Conservation (phyloP, 2,888 invertebrate species). For the Andrena camellia region DNA sequence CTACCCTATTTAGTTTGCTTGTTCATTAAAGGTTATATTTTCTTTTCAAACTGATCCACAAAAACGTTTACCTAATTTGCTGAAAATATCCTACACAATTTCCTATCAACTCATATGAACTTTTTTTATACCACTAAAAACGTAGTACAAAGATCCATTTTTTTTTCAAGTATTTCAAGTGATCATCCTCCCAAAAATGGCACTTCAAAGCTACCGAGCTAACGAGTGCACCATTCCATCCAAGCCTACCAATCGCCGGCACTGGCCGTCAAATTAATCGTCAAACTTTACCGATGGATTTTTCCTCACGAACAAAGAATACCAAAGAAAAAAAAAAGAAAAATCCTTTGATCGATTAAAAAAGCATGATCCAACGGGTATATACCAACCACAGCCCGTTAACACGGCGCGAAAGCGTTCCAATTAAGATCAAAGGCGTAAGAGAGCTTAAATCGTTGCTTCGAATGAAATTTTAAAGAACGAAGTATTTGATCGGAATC, state of each 20-base stretch:
- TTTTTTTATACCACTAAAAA: too few relatives aligned
- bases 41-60: too few relatives aligned
- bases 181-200: not conserved
- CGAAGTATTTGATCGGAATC: not conserved
- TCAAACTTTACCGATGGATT: not conserved
- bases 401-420: not conserved
- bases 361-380: not conserved
- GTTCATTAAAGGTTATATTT: too few relatives aligned
- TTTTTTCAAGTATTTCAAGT: too few relatives aligned
- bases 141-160: too few relatives aligned
- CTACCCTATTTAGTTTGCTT: too few relatives aligned
- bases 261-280: not conserved
- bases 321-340: not conserved
- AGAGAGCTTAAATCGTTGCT: not conserved
- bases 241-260: not conserved
- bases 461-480: not conserved
- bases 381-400: not conserved
- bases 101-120: too few relatives aligned
- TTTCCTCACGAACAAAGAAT: not conserved
- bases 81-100: too few relatives aligned
- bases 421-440: not conserved
- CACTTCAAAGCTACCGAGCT: not conserved
- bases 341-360: not conserved
- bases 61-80: too few relatives aligned
- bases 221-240: constrained; percentile 39